Conservation (phyloP, 2,888 invertebrate species). For the Eupithecia insigniata region DNA sequence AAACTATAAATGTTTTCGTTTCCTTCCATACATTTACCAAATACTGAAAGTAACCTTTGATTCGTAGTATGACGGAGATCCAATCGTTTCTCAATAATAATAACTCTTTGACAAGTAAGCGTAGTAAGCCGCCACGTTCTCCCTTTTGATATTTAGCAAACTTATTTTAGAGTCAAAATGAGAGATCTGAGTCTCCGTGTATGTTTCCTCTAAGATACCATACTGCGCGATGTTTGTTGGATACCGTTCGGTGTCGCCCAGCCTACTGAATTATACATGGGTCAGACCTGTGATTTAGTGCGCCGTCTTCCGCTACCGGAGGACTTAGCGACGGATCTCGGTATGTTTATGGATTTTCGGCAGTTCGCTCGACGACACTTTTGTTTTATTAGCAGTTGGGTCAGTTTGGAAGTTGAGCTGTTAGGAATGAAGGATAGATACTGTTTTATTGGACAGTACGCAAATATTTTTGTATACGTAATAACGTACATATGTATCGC, state of each 20-base stretch:
- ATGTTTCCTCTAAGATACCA: slow-evolving; percentile 7
- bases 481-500: background rate
- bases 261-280: slow-evolving; percentile 79
- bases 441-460: background rate
- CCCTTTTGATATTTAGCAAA: too few species aligned
- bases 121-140: too few species aligned
- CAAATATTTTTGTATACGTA: background rate
- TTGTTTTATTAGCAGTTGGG: slow-evolving; percentile 36
- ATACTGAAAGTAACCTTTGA: too few species aligned
- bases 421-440: slow-evolving; percentile 2
- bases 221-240: slow-evolving; percentile 62
- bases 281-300: slow-evolving; percentile 76
- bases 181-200: background rate
- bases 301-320: slow-evolving; percentile 61
- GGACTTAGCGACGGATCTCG: slow-evolving; percentile 67
- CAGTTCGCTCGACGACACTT: slow-evolving; percentile 54
- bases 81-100: too few species aligned
- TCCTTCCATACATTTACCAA: too few species aligned
- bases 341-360: slow-evolving; percentile 55
- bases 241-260: slow-evolving; percentile 66
- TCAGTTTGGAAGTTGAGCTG: background rate
- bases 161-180: background rate
- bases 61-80: too few species aligned
- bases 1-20: too few species aligned
- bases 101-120: too few species aligned